Evolutionary conservation across 2,888 invertebrate species (phyloP).

Genomic region (Rhaphigaster nebulosa): DNA sequence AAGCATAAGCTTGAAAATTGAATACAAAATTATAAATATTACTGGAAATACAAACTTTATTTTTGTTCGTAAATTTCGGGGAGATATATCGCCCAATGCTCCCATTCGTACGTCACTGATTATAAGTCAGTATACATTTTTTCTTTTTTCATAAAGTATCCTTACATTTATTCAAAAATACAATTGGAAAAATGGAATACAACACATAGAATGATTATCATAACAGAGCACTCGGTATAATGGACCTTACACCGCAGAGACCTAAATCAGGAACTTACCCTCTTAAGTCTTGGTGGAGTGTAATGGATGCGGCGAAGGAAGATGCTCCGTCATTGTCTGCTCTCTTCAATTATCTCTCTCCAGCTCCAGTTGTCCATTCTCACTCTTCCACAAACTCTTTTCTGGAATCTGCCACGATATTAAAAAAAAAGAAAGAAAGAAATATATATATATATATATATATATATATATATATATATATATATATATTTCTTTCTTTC

Average conservation of each 20-base stretch:
- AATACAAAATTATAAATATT: too few relatives aligned
- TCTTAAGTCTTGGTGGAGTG: neutral
- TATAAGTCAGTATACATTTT: too few relatives aligned
- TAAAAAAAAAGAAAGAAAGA: neutral
- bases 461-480: too few relatives aligned
- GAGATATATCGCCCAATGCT: too few relatives aligned
- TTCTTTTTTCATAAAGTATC: neutral
- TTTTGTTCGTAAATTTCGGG: too few relatives aligned
- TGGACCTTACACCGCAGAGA: neutral
- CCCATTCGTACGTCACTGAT: too few relatives aligned
- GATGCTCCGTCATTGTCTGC: neutral
- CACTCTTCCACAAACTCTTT: neutral
- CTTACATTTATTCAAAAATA: neutral
- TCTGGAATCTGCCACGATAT: neutral
- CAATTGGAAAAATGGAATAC: neutral
- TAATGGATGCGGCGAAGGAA: neutral
- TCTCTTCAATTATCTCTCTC: constrained; percentile 14
- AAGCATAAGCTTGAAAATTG: too few relatives aligned
- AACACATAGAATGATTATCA: neutral
- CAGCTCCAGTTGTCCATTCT: constrained; percentile 3
- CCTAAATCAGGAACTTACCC: neutral
- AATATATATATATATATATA: too few relatives aligned
- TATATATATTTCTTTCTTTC: too few relatives aligned
- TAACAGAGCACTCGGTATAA: neutral
- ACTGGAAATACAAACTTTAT: too few relatives aligned